phyloP scores from a whole-genome alignment of 1,140 invertebrate genomes.

The Lasioglossum baleicum region DNA sequence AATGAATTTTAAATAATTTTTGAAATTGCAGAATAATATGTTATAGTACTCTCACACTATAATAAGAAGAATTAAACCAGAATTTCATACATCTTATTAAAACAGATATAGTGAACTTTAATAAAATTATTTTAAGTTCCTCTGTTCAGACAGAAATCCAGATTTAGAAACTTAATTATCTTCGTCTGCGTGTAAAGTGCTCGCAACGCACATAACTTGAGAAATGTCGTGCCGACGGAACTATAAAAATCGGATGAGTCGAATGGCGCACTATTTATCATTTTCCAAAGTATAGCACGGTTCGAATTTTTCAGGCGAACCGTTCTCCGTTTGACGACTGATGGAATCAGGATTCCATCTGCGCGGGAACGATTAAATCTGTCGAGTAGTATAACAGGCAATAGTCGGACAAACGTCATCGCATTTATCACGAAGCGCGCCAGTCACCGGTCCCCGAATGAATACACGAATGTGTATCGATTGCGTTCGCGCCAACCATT shows the following conservation, averaged over 20 bases:
- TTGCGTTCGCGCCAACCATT: constrained; percentile 18
- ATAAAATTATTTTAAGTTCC: too few relatives aligned
- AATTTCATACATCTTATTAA: too few relatives aligned
- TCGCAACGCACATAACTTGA: neutral
- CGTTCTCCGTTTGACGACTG: neutral
- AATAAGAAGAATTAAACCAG: too few relatives aligned
- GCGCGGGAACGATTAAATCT: constrained; percentile 44
- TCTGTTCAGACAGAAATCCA: too few relatives aligned
- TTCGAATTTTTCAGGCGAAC: constrained; percentile 27
- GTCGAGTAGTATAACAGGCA: neutral
- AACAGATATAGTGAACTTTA: too few relatives aligned
- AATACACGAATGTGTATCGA: constrained; percentile 46
- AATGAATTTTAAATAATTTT: too few relatives aligned
- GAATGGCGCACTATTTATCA: constrained; percentile 28
- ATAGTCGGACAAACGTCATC: constrained; percentile 18
- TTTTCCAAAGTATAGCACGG: neutral
- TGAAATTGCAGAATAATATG: too few relatives aligned
- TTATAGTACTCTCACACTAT: too few relatives aligned
- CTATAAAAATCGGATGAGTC: neutral
- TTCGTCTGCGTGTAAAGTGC: too few relatives aligned
- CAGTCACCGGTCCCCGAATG: constrained; percentile 17
- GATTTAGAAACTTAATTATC: too few relatives aligned
- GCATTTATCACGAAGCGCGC: constrained; percentile 36
- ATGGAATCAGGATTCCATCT: constrained; percentile 22
- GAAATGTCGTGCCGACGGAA: neutral